phyloP scores from a whole-genome alignment of 1,140 invertebrate species.

The Aphelenchoides besseyi region DNA sequence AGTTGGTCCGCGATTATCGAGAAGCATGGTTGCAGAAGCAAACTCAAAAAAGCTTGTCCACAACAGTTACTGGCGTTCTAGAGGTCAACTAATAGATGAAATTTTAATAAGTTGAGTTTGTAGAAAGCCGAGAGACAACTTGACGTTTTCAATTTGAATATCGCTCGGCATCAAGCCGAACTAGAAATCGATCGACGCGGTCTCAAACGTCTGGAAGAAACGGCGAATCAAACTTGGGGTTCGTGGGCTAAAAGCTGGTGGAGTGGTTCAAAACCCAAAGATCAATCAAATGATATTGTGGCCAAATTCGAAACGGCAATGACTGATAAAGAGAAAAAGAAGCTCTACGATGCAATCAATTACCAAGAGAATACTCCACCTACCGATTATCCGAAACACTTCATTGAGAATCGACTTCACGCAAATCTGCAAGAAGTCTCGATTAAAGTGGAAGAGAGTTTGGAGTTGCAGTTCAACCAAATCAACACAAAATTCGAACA shows the following conservation, averaged over 20 bases:
- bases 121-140: slow-evolving; percentile 66
- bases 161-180: slow-evolving; percentile 84
- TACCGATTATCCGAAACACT: slow-evolving; percentile 62
- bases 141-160: slow-evolving; percentile 84
- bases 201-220: slow-evolving; percentile 64
- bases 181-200: slow-evolving; percentile 71
- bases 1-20: slow-evolving; percentile 74
- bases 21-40: slow-evolving; percentile 75
- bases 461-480: slow-evolving; percentile 66
- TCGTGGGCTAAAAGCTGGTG: slow-evolving; percentile 65
- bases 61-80: slow-evolving; percentile 59
- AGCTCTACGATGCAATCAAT: slow-evolving; percentile 87
- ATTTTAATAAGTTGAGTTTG: background rate
- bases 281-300: slow-evolving; percentile 28
- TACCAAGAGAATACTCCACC: slow-evolving; percentile 71
- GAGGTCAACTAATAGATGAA: slow-evolving; percentile 40
- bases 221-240: slow-evolving; percentile 66
- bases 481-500: slow-evolving; percentile 73
- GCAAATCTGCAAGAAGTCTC: slow-evolving; percentile 48
- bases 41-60: slow-evolving; percentile 69
- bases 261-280: slow-evolving; percentile 49
- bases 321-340: slow-evolving; percentile 84
- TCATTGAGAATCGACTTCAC: slow-evolving; percentile 54
- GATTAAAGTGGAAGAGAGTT: slow-evolving; percentile 53
- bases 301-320: slow-evolving; percentile 69